Conservation (phyloP, 2,888 invertebrate genomes). For the Criorhina ranunculi region DNA sequence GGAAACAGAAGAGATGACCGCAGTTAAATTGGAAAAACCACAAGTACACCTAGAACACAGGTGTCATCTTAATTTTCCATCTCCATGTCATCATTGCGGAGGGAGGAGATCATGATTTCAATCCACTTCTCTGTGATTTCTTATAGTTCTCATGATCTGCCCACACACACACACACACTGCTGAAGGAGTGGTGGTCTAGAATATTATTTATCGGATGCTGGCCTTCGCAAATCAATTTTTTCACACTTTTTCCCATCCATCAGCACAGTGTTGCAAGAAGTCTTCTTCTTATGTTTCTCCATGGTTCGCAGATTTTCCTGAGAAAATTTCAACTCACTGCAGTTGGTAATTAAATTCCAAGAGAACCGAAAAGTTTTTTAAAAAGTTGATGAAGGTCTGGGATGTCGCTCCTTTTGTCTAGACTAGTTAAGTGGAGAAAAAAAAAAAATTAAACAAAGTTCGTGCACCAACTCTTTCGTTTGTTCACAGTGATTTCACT, state of each 20-base stretch:
- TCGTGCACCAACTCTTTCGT: conserved; percentile 64
- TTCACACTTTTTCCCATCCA: conserved; percentile 62
- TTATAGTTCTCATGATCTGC: conserved; percentile 39
- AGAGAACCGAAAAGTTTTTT: conserved; percentile 40
- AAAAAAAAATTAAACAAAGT: conserved; percentile 9
- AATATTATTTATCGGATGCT: conserved; percentile 70
- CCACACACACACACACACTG: conserved; percentile 32
- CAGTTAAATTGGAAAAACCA: conserved; percentile 69
- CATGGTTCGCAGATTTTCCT: conserved; percentile 74
- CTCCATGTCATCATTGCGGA: conserved; percentile 24
- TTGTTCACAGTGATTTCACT: conserved; percentile 69
- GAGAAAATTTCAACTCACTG: conserved; percentile 48
- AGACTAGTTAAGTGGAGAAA: conserved; percentile 29
- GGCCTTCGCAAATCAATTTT: conserved; percentile 72
- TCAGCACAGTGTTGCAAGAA: neutral
- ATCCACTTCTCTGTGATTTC: conserved; percentile 23
- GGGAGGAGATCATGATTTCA: conserved; percentile 40
- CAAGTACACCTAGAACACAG: conserved; percentile 67
- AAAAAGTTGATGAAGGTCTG: conserved; percentile 45
- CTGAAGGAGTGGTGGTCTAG: conserved; percentile 17
- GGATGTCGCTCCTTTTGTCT: conserved; percentile 46
- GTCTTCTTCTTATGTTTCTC: neutral
- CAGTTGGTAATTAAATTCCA: conserved; percentile 59
- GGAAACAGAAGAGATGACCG: conserved; percentile 3
- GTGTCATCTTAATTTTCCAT: conserved; percentile 72